Evolutionary conservation across 2,888 invertebrate species (phyloP).

Genomic region (Scrobipalpa atriplicella): DNA sequence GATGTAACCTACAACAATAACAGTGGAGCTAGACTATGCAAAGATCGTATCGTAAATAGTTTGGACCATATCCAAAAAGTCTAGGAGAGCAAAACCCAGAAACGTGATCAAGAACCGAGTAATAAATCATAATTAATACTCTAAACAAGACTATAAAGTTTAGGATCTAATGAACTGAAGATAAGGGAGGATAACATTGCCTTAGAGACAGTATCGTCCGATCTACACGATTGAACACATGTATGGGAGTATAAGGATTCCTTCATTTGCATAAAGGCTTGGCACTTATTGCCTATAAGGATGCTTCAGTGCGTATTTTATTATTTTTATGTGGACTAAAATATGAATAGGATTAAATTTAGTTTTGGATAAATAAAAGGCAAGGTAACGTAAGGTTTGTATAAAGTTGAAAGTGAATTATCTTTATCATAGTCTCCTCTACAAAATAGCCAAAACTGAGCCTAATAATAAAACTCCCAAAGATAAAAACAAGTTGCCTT

Average conservation of each 20-base stretch:
- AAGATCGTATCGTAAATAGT: slow-evolving; percentile 14
- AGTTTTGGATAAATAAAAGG: not conserved
- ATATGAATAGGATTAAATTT: not conserved
- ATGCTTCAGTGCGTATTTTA: not conserved
- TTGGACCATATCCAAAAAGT: slow-evolving; percentile 18
- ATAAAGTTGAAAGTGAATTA: too few relatives aligned
- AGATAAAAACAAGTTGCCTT: not conserved
- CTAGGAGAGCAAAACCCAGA: slow-evolving; percentile 2
- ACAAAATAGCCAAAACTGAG: not conserved
- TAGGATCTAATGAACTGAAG: not conserved
- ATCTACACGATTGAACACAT: slow-evolving; percentile 54
- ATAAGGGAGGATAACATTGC: slow-evolving; percentile 34
- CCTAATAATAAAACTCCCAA: not conserved
- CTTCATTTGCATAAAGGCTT: slow-evolving; percentile 28
- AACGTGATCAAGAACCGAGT: slow-evolving; percentile 22
- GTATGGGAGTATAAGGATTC: slow-evolving; percentile 32
- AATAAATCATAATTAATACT: slow-evolving; percentile 3
- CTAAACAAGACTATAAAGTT: not conserved
- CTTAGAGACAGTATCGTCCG: slow-evolving; percentile 39
- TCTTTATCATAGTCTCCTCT: too few relatives aligned
- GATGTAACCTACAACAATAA: slow-evolving; percentile 9
- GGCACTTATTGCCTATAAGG: not conserved
- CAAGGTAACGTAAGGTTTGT: too few relatives aligned
- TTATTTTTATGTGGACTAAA: too few relatives aligned
- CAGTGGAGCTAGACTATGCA: not conserved